These are phyloP conservation scores for Heptranchias perlo DNA, from an alignment of 2,113 vertebrate species.

Conservation along the genomic window DNA sequence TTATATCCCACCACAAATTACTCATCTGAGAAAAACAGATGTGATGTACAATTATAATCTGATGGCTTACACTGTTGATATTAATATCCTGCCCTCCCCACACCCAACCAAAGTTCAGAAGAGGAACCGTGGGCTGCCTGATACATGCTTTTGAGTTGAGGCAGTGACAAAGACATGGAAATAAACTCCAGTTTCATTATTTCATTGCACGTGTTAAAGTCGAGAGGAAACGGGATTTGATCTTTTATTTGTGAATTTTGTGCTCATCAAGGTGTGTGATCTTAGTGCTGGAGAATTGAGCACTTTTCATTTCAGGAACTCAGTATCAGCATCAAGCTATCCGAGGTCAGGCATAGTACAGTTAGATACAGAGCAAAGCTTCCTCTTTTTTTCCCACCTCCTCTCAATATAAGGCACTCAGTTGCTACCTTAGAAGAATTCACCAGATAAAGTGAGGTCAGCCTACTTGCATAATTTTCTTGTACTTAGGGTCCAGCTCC, in stretches of 20 bases:
- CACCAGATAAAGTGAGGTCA: too few species aligned
- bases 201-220: not conserved
- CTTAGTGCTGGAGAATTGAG: not conserved
- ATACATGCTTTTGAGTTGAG: not conserved
- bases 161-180: not conserved
- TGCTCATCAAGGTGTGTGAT: not conserved
- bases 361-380: too few species aligned
- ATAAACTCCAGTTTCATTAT: not conserved
- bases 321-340: too few species aligned
- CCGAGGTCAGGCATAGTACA: too few species aligned
- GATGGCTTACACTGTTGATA: not conserved
- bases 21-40: not conserved
- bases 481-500: too few species aligned
- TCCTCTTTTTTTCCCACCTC: too few species aligned
- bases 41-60: not conserved
- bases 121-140: not conserved
- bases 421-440: too few species aligned
- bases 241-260: not conserved
- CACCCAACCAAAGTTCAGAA: not conserved
- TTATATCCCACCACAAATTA: not conserved
- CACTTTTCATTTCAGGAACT: not conserved
- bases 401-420: too few species aligned
- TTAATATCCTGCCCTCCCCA: too few species aligned
- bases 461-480: too few species aligned
- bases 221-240: not conserved